Conservation (phyloP, 2,797 vertebrate genomes). For the Helicolenus hilgendorfi region DNA sequence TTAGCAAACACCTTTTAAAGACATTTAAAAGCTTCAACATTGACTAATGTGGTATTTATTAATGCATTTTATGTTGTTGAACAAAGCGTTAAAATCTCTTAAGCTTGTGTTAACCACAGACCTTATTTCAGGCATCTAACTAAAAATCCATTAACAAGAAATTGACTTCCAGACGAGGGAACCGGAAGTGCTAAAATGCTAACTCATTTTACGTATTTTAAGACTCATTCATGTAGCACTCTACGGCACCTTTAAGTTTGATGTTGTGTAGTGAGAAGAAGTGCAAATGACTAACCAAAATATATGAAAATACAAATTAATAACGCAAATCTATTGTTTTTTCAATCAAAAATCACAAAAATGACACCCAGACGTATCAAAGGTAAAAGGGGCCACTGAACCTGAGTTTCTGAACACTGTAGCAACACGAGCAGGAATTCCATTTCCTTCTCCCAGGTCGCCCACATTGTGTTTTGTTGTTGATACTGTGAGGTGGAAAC, state of each 20-base stretch:
- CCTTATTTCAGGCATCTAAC: too few relatives aligned
- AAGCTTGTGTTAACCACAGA: too few relatives aligned
- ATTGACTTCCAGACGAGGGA: too few relatives aligned
- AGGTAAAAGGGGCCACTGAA: conserved; percentile 58
- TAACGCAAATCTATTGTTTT: neutral
- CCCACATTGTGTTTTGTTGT: conserved; percentile 89
- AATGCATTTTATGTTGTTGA: too few relatives aligned
- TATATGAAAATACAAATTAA: neutral
- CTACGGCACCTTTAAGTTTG: neutral
- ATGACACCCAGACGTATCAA: conserved; percentile 29
- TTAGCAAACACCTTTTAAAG: too few relatives aligned
- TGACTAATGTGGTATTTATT: too few relatives aligned
- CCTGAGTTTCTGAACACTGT: conserved; percentile 82
- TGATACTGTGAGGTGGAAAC: conserved; percentile 90
- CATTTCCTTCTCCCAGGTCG: conserved; percentile 77
- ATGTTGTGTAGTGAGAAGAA: neutral
- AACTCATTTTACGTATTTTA: too few relatives aligned
- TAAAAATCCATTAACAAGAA: too few relatives aligned
- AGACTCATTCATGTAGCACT: too few relatives aligned
- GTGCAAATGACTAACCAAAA: neutral
- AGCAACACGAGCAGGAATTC: conserved; percentile 91
- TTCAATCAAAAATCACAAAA: neutral
- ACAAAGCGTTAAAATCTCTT: too few relatives aligned
- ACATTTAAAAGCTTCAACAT: too few relatives aligned
- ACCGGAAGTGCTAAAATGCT: too few relatives aligned